Base-by-base conservation (phyloP, 2,888 invertebrate species). In the Orthosia cruda region DNA sequence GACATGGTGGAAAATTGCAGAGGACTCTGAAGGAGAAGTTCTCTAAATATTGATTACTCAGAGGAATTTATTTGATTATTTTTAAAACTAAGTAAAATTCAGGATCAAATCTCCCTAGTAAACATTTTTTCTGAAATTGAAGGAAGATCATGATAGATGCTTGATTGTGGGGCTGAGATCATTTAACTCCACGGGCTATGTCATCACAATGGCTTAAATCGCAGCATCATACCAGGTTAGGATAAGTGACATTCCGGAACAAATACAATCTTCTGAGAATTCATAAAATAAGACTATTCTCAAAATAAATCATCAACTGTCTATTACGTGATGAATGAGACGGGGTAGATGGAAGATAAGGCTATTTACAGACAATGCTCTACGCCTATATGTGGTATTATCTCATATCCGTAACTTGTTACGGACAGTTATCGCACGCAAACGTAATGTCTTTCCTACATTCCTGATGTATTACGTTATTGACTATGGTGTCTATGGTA, bases 341-440 rank as follows among this genome's bases (percentile, higher is more conserved):
- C 55, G 64, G 59, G 59, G 26, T 71, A 13, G 83, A 68, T 68
- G 15, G 12, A 2, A 62, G 84, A 80, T 83, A 74, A 16, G n/a
- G 4, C 40, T 45, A 18, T 61, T n/a, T 52, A 3, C 32, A 68
- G 64, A 83, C 71, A 74, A 65, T 68, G 15, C 49, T 16, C 16
- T n/a, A 67, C 50, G 16, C 16, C 3, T 26, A n/a, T 52, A 0
- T 23, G 13, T 16, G 23, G 18, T 57, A 62, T 83, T 74, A 83
- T 62, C 54, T 83, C 47, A 82, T 57, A 84, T 80, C 84, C 84
- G 80, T 45, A 40, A 59, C 61, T 26, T 45, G 57, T 20, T 20
- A 11, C 45, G 9, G 32, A 16, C 26, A 26, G 61, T 63, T 69
- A 45, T 49, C 40, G 58, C 70, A 78, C 59, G 59, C 67, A 16